Evolutionary conservation across 2,888 invertebrate species (phyloP), one percentile per base, ranked within the genome.

Genomic region (Ctenicera cuprea): DNA sequence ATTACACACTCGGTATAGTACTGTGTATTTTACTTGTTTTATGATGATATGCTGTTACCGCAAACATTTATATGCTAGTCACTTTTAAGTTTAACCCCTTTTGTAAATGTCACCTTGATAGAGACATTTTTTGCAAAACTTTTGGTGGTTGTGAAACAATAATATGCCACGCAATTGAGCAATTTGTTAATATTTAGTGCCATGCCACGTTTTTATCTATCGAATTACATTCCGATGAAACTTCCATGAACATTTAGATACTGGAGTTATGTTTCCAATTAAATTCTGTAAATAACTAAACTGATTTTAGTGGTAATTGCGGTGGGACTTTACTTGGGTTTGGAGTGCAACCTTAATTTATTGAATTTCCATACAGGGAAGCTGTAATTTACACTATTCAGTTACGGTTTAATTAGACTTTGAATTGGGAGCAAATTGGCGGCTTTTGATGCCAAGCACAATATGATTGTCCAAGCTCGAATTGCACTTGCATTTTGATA

Each of bases 181-280:
- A 22, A 50, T 50, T 22, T 50, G 22, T 50, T 22, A 50, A 50
- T 50, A 50, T 50, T 50, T 50, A 20, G 4, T 12, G 50, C 0
- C 8, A 22, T 22, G 9, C 0, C 22, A 20, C 16, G 18, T 18
- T 50, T 33, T 50, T 50, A 50, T 11, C 9, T 22, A 22, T 50
- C 8, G 20, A 50, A 50, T 20, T 9, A 22, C 8, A 50, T 20
- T 50, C 22, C 50, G 50, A 9, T 22, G n/a, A n/a, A n/a, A n/a
- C n/a, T n/a, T n/a, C n/a, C n/a, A n/a, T n/a, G n/a, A n/a, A 50
- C 22, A 50, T 22, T 22, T 11, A 1, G 50, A 18, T 50, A 50
- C 16, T 9, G 18, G 1, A 9, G 7, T 0, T 16, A 16, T 48
- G 20, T 22, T 50, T 18, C 5, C 22, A 50, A 22, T 50, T 22